phyloP scores from a whole-genome alignment of 2,797 vertebrate species.

The Prunella strophiata region DNA sequence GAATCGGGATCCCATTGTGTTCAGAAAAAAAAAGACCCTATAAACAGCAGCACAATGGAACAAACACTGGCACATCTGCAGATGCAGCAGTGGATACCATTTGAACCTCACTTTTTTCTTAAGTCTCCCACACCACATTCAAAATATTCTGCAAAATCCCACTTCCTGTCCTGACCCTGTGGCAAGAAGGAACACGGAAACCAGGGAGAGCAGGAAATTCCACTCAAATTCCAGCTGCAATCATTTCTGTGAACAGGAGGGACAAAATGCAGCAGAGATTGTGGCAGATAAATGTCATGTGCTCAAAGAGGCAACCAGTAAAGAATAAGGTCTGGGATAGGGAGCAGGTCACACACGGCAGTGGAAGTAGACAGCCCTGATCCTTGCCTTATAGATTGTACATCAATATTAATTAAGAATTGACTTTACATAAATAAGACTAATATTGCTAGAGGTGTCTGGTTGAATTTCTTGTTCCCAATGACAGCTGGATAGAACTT shows the following conservation, averaged over 20 bases:
- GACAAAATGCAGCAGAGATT: not conserved
- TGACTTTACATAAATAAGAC: not conserved
- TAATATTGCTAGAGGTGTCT: not conserved
- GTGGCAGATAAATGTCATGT: not conserved
- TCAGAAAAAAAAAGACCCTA: not conserved
- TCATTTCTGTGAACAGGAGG: slow-evolving; percentile 33
- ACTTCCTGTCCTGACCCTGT: slow-evolving; percentile 45
- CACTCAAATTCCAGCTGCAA: slow-evolving; percentile 51
- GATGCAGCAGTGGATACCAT: slow-evolving; percentile 32
- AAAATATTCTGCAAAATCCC: slow-evolving; percentile 56
- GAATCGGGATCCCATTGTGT: not conserved
- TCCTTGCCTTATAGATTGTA: not conserved
- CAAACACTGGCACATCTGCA: slow-evolving; percentile 25
- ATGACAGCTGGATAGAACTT: not conserved
- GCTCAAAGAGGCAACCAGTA: not conserved
- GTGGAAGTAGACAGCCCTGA: not conserved
- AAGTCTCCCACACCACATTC: slow-evolving; percentile 28
- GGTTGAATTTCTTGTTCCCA: slow-evolving; percentile 13
- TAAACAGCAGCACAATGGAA: not conserved
- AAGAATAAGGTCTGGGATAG: not conserved
- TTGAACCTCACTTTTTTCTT: slow-evolving; percentile 24
- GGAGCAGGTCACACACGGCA: not conserved
- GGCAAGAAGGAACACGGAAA: slow-evolving; percentile 39
- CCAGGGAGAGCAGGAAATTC: slow-evolving; percentile 61
- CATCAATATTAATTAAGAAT: not conserved